phyloP scores from a whole-genome alignment of 2,888 invertebrate species.

The Thymelicus sylvestris region DNA sequence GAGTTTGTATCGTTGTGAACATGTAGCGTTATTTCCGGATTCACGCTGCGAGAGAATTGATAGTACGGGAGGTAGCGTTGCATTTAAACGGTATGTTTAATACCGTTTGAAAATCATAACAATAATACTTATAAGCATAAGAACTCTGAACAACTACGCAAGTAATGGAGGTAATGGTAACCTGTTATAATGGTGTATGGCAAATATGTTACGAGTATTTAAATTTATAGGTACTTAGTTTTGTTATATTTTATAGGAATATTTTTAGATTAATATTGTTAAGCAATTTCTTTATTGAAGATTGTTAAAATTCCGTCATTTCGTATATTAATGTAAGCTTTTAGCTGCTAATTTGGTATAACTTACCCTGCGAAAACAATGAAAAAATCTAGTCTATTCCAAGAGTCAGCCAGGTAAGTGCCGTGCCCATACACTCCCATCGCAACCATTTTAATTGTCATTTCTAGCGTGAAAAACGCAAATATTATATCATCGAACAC shows the following conservation, averaged over 20 bases:
- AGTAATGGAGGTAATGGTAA: no score
- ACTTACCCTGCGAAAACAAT: conserved; percentile 97
- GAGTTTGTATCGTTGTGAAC: background rate
- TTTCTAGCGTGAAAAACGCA: conserved; percentile 98
- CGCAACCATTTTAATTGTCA: conserved; percentile 99
- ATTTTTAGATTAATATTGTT: no score
- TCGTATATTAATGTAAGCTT: no score
- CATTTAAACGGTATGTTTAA: background rate
- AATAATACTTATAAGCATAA: no score
- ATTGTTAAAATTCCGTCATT: no score
- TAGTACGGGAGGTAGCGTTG: background rate
- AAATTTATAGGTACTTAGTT: no score
- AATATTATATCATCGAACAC: conserved; percentile 99
- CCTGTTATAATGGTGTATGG: no score
- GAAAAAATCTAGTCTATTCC: conserved; percentile 99
- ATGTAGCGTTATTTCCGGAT: conserved; percentile 11
- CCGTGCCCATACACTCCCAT: conserved; percentile 98
- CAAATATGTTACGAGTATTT: no score
- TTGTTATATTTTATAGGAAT: no score
- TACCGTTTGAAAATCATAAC: background rate
- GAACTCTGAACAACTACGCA: no score
- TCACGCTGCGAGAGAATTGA: background rate
- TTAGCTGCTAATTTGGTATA: no score
- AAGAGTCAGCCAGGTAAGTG: conserved; percentile 98
- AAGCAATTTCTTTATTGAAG: no score